Evolutionary conservation across 2,797 vertebrate species (phyloP), one percentile per base, ranked within the genome.

Genomic region (Ataeniobius toweri): DNA sequence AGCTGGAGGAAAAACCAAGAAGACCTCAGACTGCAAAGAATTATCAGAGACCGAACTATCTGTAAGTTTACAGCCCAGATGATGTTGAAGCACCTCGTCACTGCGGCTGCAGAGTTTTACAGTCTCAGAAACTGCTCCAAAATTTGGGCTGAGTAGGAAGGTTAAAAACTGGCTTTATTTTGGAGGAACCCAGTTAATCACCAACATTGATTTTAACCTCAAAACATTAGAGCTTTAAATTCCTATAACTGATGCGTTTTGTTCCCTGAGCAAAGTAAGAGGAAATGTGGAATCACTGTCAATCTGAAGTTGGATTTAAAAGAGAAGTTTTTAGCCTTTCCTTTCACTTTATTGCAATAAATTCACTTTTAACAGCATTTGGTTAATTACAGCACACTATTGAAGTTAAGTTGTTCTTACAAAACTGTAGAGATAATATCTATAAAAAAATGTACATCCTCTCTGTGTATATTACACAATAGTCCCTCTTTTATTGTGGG

Each of bases 41-140:
- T 63, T 95, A 0, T 87, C 93, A n/a, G 98, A 99, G 79, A 93
- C 91, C 0, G 98, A 99, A 73, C 95, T 99, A 61, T 96, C 98
- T 24, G 98, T 99, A 88, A 94, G 97, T 76, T 48, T 46, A 7
- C 6, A 44, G 46, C 22, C 14, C 41, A 3, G 67, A 48, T 4
- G 10, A 0, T 6, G 4, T 68, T 41, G 1, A 13, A 46, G n/a
- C 36, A 13, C 7, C 5, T 8, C 20, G 9, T 55, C 20, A 3
- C 14, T 22, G 16, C 20, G 6, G 51, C 16, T 56, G 22, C 8
- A 56, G 55, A 24, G 41, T 24, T 44, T 67, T 67, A 67, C 3
- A 5, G 39, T 4, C 1, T 2, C 63, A 41, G 36, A 41, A 41
- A 67, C 3, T 1, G 16, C 7, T 6, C 39, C 20, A 4, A 22